Conservation (phyloP, 2,113 vertebrate species). For the Furnarius figulus region DNA sequence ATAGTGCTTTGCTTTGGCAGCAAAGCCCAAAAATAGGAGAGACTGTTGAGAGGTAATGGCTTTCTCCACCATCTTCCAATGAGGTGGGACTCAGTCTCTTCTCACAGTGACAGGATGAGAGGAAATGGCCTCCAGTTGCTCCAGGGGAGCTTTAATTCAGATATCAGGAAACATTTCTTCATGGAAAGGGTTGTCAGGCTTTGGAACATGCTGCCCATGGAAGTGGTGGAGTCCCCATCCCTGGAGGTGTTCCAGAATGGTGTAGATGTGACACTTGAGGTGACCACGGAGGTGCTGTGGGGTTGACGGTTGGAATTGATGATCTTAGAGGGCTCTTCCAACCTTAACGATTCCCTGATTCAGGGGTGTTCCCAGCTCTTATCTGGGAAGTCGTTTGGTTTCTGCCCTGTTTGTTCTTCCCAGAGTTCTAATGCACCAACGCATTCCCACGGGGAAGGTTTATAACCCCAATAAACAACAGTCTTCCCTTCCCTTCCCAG, state of each 20-base stretch:
- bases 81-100: no score
- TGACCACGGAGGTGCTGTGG: not conserved
- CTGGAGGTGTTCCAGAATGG: not conserved
- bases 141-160: not conserved
- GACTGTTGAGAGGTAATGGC: not conserved
- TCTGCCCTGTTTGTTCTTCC: constrained; percentile 44
- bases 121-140: accelerated
- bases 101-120: not conserved
- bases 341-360: not conserved
- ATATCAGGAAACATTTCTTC: not conserved
- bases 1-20: not conserved
- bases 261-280: not conserved
- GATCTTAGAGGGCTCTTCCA: not conserved
- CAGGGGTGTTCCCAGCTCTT: not conserved
- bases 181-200: not conserved
- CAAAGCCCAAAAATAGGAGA: not conserved
- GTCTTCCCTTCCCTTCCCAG: not conserved
- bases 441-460: not conserved
- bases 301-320: not conserved
- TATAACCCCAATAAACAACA: not conserved
- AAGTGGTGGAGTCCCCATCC: not conserved
- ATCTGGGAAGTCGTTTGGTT: not conserved
- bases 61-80: not conserved
- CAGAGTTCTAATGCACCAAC: not conserved
- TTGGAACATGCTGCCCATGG: no score